phyloP scores from a whole-genome alignment of 2,888 invertebrate genomes.

The Oxytorus armatus region DNA sequence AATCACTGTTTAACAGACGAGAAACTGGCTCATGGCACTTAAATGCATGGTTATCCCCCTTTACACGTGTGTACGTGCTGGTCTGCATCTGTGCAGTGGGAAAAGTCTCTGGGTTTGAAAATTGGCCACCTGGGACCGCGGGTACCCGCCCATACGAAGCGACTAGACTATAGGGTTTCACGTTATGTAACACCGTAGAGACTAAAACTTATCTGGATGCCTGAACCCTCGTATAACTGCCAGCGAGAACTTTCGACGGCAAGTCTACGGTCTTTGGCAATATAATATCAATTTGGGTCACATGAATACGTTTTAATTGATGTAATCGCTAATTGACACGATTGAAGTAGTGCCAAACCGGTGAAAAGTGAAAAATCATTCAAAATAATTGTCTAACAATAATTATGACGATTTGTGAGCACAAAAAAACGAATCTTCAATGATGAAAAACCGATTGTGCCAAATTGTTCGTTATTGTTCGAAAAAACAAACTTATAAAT shows the following conservation, averaged over 20 bases:
- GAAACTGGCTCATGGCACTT: constrained; percentile 5
- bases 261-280: neutral
- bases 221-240: neutral
- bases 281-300: constrained; percentile 19
- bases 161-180: constrained; percentile 10
- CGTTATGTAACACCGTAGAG: constrained; percentile 13
- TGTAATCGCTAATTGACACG: neutral
- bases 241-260: neutral
- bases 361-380: too few species aligned
- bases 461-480: too few species aligned
- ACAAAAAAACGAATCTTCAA: too few species aligned
- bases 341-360: neutral
- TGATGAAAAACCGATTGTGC: too few species aligned
- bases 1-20: constrained; percentile 43
- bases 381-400: too few species aligned
- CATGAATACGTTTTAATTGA: constrained; percentile 13
- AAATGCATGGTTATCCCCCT: constrained; percentile 2
- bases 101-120: constrained; percentile 31
- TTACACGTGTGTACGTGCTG: neutral
- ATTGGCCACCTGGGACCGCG: constrained; percentile 61
- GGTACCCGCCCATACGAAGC: constrained; percentile 31
- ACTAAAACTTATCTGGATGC: constrained; percentile 17
- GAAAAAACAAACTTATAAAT: too few species aligned
- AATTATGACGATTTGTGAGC: too few species aligned
- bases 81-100: constrained; percentile 50